Percentiles rank a stretch among this genome's conserved stretches.
Evolutionary conservation across 2,888 invertebrate species (phyloP).

Genomic region (Agrilus mali): DNA sequence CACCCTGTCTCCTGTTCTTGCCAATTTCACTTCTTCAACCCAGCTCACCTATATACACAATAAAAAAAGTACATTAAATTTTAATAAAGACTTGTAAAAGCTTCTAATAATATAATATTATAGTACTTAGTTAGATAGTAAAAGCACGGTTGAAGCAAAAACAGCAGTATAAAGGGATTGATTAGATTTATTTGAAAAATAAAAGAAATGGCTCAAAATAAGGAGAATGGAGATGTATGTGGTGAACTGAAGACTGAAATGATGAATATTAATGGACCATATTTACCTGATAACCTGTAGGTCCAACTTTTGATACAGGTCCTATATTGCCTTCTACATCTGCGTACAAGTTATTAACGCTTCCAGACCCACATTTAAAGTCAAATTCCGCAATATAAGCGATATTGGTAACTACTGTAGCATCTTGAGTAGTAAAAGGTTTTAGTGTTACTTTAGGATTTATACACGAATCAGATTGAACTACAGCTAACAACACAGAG

Average conservation of each 20-base stretch:
- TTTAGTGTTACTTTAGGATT: constrained; percentile 61
- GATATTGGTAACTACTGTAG: constrained; percentile 78
- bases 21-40: constrained; percentile 77
- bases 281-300: constrained; percentile 77
- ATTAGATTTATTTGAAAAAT: too few relatives aligned
- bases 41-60: constrained; percentile 66
- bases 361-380: constrained; percentile 61
- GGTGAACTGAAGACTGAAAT: too few relatives aligned
- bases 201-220: too few relatives aligned
- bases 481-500: constrained; percentile 11
- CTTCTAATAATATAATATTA: too few relatives aligned
- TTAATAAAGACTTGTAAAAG: neutral
- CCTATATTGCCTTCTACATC: constrained; percentile 78
- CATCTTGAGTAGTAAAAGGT: constrained; percentile 85
- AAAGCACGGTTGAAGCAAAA: too few relatives aligned
- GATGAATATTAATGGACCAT: constrained; percentile 8
- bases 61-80: neutral
- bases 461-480: constrained; percentile 34
- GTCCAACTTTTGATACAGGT: constrained; percentile 67
- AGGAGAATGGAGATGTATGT: too few relatives aligned
- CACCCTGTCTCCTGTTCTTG: constrained; percentile 67
- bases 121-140: too few relatives aligned
- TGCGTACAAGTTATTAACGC: constrained; percentile 65
- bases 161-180: too few relatives aligned
- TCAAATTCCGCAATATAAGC: constrained; percentile 87